A percentile compares a stretch with the other conserved stretches of the same genome.
phyloP scores from a whole-genome alignment of 2,113 vertebrate species.

The Protobothrops flavoviridis region DNA sequence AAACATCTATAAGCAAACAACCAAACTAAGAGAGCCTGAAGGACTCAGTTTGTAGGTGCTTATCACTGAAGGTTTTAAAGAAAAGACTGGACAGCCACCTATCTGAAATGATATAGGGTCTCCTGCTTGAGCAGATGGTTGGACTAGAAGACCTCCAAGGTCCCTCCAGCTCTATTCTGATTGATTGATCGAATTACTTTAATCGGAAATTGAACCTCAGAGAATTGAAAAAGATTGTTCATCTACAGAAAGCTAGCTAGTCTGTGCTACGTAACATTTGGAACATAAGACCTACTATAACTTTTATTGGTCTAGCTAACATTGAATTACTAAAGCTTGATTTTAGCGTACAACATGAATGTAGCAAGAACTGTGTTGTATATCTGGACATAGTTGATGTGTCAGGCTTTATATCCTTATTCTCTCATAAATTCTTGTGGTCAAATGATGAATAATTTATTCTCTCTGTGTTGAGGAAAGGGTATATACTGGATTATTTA shows the following conservation, averaged over 20 bases:
- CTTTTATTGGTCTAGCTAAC: background rate
- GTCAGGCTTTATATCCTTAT: background rate
- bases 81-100: no score
- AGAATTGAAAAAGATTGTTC: background rate
- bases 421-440: background rate
- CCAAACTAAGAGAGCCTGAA: no score
- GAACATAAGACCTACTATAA: background rate
- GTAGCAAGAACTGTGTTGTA: background rate
- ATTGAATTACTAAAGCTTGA: background rate
- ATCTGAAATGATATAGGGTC: no score
- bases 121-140: no score
- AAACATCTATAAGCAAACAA: no score
- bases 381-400: background rate
- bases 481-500: background rate
- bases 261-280: background rate
- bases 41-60: no score
- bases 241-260: background rate
- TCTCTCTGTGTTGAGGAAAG: background rate
- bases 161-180: no score
- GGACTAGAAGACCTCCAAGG: no score
- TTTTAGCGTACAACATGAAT: background rate
- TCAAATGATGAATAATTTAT: background rate
- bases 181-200: background rate
- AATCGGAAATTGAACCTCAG: background rate
- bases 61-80: no score